Percentiles rank a stretch among this genome's conserved stretches.
Conservation (phyloP, 2,113 vertebrate species). For the Charina bottae region DNA sequence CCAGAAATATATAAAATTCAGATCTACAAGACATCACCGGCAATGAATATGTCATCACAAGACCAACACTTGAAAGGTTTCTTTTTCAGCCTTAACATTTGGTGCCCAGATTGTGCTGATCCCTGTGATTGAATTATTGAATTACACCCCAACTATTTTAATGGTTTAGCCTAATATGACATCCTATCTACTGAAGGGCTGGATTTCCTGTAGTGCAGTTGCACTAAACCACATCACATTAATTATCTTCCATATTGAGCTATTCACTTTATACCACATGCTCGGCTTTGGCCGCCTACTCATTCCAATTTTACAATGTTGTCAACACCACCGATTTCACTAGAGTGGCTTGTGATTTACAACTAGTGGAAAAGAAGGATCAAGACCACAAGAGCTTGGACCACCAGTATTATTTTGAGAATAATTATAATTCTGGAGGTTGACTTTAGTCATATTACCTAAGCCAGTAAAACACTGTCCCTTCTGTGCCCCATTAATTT, state of each 20-base stretch:
- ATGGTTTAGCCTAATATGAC: constrained; percentile 27
- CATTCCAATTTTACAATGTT: not conserved
- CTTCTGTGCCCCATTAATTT: not conserved
- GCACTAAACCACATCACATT: not conserved
- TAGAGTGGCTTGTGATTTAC: constrained; percentile 7
- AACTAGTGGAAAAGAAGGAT: not conserved
- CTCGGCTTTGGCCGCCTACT: not conserved
- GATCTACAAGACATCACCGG: not conserved
- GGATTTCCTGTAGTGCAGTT: constrained; percentile 34
- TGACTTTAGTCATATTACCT: not conserved
- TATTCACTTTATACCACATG: constrained; percentile 17
- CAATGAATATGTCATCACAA: constrained; percentile 24
- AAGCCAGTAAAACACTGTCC: not conserved
- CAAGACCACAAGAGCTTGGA: not conserved
- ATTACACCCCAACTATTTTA: constrained; percentile 52
- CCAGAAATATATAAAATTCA: rapidly evolving
- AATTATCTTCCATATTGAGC: not conserved
- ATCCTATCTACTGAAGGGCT: constrained; percentile 43
- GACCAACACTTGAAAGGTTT: constrained; percentile 24
- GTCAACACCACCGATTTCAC: not conserved
- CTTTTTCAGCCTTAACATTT: constrained; percentile 53
- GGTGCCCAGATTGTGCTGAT: constrained; percentile 57
- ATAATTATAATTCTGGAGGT: not conserved
- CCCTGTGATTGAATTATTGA: constrained; percentile 45
- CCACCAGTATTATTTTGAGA: not conserved